Evolutionary conservation across 2,888 invertebrate genomes (phyloP), one percentile per base, ranked within the genome.

Genomic region (Zeuzera pyrina): DNA sequence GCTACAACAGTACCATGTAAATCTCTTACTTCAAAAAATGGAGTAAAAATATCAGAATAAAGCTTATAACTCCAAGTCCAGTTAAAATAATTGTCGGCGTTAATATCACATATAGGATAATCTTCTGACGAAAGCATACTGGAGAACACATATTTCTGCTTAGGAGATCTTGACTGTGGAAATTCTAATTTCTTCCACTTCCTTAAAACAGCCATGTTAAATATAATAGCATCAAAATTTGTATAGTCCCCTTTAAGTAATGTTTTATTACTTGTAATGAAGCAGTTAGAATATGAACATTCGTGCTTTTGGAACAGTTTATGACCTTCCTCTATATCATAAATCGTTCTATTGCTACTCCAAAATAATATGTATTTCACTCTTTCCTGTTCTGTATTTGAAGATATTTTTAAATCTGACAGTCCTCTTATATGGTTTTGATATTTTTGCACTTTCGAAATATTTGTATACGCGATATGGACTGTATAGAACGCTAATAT

Each of bases 51-150:
- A 37, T 84, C 77, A 0, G 81, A 76, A 40, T 59, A 52, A 1
- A 73, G 43, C 51, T 70, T 79, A 29, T 79, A 84, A 2, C 69
- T 61, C 78, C 81, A 83, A 1, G 83, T 83, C 71, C 74, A 79
- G 36, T 84, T 83, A 35, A 83, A 81, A 33, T 54, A 79, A 13
- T 57, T 44, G 23, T 83, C 67, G 1, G 60, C 49, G 5, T 41
- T 41, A 0, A 50, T 3, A 15, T 61, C 53, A 39, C 81, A 83
- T 13, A 74, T 43, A 0, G 76, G 72, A 19, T 46, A 34, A 2
- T 53, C 41, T 3, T 58, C 49, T 1, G 78, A 47, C 0, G 79
- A 49, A 22, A 52, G 39, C 43, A 57, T 63, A 6, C 69, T 64
- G 22, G 62, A 58, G 35, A 79, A 77, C 3, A 84, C 45, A 36